These are phyloP conservation scores for Eupithecia dodoneata DNA, from an alignment of 2,888 invertebrate species.

Conservation along the genomic window DNA sequence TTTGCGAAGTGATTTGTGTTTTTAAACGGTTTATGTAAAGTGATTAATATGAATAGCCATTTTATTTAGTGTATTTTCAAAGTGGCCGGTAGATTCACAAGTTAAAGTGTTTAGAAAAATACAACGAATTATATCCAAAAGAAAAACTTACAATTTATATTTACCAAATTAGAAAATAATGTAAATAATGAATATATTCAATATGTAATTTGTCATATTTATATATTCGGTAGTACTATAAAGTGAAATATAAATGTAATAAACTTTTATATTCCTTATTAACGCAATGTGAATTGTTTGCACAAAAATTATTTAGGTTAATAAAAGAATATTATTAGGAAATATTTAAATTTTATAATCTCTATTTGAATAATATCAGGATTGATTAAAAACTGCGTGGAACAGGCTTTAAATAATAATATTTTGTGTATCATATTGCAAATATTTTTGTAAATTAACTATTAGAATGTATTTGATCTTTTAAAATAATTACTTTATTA, in stretches of 20 bases:
- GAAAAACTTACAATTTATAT: background rate
- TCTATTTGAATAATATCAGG: constrained; percentile 17
- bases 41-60: background rate
- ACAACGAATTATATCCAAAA: background rate
- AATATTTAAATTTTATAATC: background rate
- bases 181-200: background rate
- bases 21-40: background rate
- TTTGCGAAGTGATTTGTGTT: background rate
- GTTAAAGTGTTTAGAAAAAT: background rate
- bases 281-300: constrained; percentile 25
- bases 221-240: background rate
- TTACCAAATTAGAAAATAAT: background rate
- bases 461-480: constrained; percentile 23
- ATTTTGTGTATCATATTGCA: constrained; percentile 51
- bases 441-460: constrained; percentile 23
- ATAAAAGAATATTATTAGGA: background rate
- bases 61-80: background rate
- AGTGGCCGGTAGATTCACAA: background rate
- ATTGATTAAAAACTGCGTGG: constrained; percentile 60
- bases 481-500: constrained; percentile 6
- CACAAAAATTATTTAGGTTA: constrained; percentile 10
- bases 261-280: constrained; percentile 3
- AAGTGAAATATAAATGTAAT: background rate
- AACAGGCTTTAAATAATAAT: constrained; percentile 73
- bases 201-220: background rate